Percentiles rank a stretch among this genome's conserved stretches.
Conservation (phyloP, 2,888 invertebrate species). For the Andricus curvator region DNA sequence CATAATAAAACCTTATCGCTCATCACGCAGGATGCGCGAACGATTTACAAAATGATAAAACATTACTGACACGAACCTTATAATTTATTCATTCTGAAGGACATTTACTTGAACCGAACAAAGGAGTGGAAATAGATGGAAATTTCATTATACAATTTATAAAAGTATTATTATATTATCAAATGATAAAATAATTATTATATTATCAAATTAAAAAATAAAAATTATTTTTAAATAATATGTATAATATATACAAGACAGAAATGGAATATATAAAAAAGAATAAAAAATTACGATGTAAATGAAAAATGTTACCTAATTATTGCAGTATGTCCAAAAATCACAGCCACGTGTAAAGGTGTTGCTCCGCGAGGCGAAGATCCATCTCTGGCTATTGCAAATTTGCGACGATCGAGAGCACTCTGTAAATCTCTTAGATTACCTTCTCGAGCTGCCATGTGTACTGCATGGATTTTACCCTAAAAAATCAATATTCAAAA, state of each 20-base stretch:
- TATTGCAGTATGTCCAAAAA: slow-evolving; percentile 88
- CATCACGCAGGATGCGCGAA: background rate
- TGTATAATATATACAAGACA: too few relatives aligned
- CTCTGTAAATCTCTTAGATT: slow-evolving; percentile 91
- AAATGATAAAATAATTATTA: too few relatives aligned
- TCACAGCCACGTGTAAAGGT: slow-evolving; percentile 91
- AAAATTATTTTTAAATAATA: too few relatives aligned
- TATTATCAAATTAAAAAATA: too few relatives aligned
- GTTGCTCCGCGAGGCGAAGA: slow-evolving; percentile 91
- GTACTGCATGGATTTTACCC: slow-evolving; percentile 94
- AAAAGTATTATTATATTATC: too few relatives aligned
- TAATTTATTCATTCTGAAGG: background rate
- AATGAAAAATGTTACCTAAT: slow-evolving; percentile 67
- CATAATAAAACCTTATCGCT: background rate
- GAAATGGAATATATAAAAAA: too few relatives aligned
- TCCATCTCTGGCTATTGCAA: slow-evolving; percentile 92
- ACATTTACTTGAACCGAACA: background rate
- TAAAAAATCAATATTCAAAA: slow-evolving; percentile 73
- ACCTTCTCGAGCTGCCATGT: slow-evolving; percentile 91
- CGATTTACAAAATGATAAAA: background rate
- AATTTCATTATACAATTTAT: too few relatives aligned
- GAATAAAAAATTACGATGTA: background rate
- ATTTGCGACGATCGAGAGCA: slow-evolving; percentile 92
- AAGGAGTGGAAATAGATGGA: background rate
- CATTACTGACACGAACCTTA: background rate